Evolutionary conservation across 2,113 vertebrate species (phyloP), one percentile per base, ranked within the genome.

Genomic region (Corythornis vintsioides): DNA sequence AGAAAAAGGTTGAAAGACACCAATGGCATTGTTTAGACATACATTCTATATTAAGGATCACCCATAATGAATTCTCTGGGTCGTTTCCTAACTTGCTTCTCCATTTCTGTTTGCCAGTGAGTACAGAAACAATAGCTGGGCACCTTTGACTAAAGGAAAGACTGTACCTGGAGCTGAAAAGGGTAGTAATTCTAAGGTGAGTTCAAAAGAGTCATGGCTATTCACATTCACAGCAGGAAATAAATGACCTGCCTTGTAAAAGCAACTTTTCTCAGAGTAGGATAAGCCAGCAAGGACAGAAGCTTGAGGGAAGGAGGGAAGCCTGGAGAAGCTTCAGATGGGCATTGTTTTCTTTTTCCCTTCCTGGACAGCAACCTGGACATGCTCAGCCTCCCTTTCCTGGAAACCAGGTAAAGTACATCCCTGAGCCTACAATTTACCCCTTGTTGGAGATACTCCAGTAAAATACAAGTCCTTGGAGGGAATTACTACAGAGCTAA

Each of bases 361-460:
- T 66, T 43, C 33, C 9, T 7, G 3, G 29, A 29, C 33, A 47
- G 22, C 0, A 3, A 21, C 63, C 6, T 38, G 38, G 38, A 38
- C 17, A 18, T 45, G 26, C n/a, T 64, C 50, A 69, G 50, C 35
- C 48, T 57, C 13, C 6, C 21, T 66, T 17, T 22, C 50, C 20
- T 52, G 82, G 59, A 29, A 79, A 84, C 28, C n/a, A 76, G 20
- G 20, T 52, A 0, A 92, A 45, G 11, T 40, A 8, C 22, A 0
- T n/a, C 42, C 8, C 43, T 15, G 6, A 69, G 70, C 15, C 16
- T 35, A 1, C 9, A 7, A 71, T 94, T 76, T 56, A 29, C 4
- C 22, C 59, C 13, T 89, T 1, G 0, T 15, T 72, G 20, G 26
- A 67, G 40, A 22, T 0, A 1, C 5, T 45, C 24, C 14, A 7